Base-by-base conservation (phyloP, 2,113 vertebrate genomes). In the Aphelocoma coerulescens region DNA sequence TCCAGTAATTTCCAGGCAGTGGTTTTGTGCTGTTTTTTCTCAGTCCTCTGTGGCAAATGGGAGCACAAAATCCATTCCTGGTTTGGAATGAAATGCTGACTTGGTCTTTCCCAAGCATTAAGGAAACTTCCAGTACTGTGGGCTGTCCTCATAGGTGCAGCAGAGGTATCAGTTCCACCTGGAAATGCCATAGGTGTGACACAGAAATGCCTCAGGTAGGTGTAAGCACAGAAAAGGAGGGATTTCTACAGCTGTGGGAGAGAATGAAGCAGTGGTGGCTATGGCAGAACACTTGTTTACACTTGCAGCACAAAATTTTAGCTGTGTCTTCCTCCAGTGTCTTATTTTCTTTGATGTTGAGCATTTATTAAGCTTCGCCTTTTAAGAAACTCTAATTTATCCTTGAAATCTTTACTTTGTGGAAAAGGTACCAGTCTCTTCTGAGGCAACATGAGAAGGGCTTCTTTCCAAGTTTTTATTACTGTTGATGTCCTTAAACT, bases 351-450 rank as follows among this genome's bases (percentile, higher is more conserved):
- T 37, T 65, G 21, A 59, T 4, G 21, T 37, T 83, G 61, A 95
- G 26, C n/a, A 62, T 79, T 57, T 61, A 52, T 68, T 92, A 79
- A 84, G 43, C 79, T 87, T 77, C 43, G 11, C 18, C 27, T 67
- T 79, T 73, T 75, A 63, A 77, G 69, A 48, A 82, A 48, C 80
- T 88, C 65, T 88, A 74, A 92, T 81, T 95, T 89, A 82, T 85
- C 55, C n/a, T 85, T 72, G 16, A 55, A 94, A 88, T 59, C 48
- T 69, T 18, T 62, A 11, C 67, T 71, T 71, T 62, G 22, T n/a
- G 8, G 58, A 14, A 51, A 82, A 35, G 28, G 30, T 37, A 39
- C 39, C 23, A 14, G 33, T 7, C 48, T 82, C 35, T 75, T 72
- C 12, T 81, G n/a, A 66, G 57, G 43, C 86, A 68, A 18, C 15